Conservation (phyloP, 2,888 invertebrate species). For the Hofmannophila pseudospretella region DNA sequence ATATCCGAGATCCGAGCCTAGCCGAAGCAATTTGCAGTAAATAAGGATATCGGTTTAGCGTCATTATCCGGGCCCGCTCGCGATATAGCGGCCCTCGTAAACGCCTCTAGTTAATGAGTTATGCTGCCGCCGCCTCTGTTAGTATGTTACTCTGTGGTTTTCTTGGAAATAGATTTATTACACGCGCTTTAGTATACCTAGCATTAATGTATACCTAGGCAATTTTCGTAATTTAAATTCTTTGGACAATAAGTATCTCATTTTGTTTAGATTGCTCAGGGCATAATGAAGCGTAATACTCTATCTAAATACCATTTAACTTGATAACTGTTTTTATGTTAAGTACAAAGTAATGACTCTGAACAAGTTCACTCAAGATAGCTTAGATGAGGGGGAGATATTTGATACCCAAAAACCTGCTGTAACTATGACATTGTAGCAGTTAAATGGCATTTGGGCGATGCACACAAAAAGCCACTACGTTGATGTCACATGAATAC, state of each 20-base stretch:
- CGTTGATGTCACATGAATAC: no score
- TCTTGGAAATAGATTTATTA: slow-evolving; percentile 42
- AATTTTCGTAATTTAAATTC: slow-evolving; percentile 24
- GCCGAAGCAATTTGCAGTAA: slow-evolving; percentile 69
- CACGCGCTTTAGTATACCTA: slow-evolving; percentile 23
- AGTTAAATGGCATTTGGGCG: no score
- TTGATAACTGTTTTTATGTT: no score
- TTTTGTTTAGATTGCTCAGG: background rate
- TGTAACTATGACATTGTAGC: no score
- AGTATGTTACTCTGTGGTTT: slow-evolving; percentile 23
- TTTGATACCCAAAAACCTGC: no score
- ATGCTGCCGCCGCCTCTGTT: slow-evolving; percentile 22
- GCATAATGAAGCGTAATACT: no score
- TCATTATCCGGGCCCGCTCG: slow-evolving; percentile 52
- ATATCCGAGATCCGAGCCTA: slow-evolving; percentile 11
- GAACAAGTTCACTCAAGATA: no score
- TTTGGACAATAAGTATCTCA: background rate
- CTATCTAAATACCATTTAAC: no score
- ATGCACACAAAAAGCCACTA: no score
- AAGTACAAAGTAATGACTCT: no score
- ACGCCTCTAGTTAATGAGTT: slow-evolving; percentile 41
- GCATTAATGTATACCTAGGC: slow-evolving; percentile 21
- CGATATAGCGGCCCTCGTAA: slow-evolving; percentile 45
- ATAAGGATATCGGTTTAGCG: slow-evolving; percentile 73
- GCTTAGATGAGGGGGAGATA: no score